Conservation (phyloP, 1,140 invertebrate species). For the Drosophila tsacasi region DNA sequence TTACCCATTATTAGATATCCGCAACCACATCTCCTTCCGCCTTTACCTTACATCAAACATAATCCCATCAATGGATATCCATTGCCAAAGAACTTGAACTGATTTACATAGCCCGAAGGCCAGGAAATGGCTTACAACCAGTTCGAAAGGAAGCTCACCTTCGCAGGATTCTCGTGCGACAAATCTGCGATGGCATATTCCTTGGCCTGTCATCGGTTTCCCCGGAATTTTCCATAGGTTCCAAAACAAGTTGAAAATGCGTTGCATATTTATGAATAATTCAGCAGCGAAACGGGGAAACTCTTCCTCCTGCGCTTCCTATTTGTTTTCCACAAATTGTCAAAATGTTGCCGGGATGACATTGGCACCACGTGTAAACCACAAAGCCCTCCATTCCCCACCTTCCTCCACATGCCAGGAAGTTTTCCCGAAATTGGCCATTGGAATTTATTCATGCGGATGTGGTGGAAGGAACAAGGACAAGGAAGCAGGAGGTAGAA, state of each 20-base stretch:
- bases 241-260: constrained; percentile 43
- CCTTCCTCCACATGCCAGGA: constrained; percentile 13
- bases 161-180: constrained; percentile 1
- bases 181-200: constrained; percentile 20
- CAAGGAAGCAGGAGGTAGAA: background rate
- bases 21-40: background rate
- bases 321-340: constrained; percentile 55
- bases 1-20: background rate
- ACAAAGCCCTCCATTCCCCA: background rate
- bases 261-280: constrained; percentile 65
- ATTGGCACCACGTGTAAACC: constrained; percentile 55
- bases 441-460: constrained; percentile 53
- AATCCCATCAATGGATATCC: constrained; percentile 25
- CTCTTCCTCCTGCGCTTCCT: constrained; percentile 13
- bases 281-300: constrained; percentile 31
- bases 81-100: constrained; percentile 15
- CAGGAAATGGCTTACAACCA: constrained; percentile 13
- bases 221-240: constrained; percentile 12
- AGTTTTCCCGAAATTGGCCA: constrained; percentile 50
- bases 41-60: background rate
- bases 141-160: constrained; percentile 10
- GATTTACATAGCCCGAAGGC: constrained; percentile 39
- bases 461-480: constrained; percentile 1
- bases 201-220: constrained; percentile 37
- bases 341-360: constrained; percentile 46